These are phyloP conservation scores for Popillia japonica DNA, from an alignment of 1,140 invertebrate species.

Conservation along the genomic window DNA sequence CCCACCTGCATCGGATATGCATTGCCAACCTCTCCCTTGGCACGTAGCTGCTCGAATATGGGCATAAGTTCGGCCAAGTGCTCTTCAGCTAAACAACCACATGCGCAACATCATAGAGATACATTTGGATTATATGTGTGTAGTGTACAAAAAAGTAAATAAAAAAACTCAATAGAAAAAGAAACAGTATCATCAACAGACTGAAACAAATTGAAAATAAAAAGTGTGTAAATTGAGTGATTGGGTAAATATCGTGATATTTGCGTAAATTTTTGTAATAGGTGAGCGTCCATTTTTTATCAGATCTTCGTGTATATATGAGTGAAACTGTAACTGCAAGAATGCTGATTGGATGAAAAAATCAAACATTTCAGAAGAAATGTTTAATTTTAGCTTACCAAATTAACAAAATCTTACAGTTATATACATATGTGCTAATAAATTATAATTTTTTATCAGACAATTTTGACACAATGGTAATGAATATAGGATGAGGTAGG, in stretches of 20 bases:
- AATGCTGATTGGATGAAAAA: too few relatives aligned
- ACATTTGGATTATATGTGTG: slow-evolving; percentile 23
- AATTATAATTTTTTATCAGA: too few relatives aligned
- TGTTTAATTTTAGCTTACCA: too few relatives aligned
- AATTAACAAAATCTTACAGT: too few relatives aligned
- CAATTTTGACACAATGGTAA: not conserved
- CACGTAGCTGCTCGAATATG: slow-evolving; percentile 90
- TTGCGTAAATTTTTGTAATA: not conserved
- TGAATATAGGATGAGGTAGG: slow-evolving; percentile 11
- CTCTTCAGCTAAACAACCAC: slow-evolving; percentile 78
- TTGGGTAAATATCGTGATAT: not conserved
- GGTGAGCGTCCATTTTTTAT: not conserved
- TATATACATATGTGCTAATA: too few relatives aligned
- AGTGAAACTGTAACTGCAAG: not conserved
- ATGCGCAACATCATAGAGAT: slow-evolving; percentile 39
- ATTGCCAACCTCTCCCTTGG: slow-evolving; percentile 85
- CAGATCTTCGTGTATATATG: slow-evolving; percentile 19
- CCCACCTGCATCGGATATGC: slow-evolving; percentile 87
- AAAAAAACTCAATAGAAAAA: slow-evolving; percentile 8
- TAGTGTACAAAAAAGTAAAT: slow-evolving; percentile 21
- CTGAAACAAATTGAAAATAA: not conserved
- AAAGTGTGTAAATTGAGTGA: not conserved
- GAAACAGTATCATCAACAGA: not conserved
- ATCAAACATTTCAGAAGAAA: too few relatives aligned
- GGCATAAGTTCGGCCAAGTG: slow-evolving; percentile 92